Evolutionary conservation across 53 echinoderm and acorn worm genomes (phyloP).

Genomic region (Echinometra lucunter): DNA sequence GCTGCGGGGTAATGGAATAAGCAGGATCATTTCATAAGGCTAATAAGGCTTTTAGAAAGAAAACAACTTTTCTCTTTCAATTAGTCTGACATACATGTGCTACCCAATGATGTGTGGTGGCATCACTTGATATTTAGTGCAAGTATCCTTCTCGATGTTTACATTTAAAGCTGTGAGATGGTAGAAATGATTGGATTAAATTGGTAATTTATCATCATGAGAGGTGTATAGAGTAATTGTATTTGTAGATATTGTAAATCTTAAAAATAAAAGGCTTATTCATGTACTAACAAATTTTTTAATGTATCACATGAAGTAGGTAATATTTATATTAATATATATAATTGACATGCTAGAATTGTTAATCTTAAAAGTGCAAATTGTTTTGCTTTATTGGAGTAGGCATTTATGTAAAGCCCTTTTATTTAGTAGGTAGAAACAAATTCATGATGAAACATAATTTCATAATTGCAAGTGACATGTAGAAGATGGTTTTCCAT

Average conservation of each 20-base stretch:
- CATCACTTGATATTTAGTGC: not conserved
- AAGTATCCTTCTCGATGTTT: not conserved
- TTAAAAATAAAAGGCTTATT: too few relatives aligned
- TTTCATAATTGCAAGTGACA: too few relatives aligned
- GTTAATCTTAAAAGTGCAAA: too few relatives aligned
- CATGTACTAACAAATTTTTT: too few relatives aligned
- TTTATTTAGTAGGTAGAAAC: too few relatives aligned
- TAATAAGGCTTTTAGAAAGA: constrained; percentile 43
- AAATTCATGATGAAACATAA: too few relatives aligned
- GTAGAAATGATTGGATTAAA: not conserved
- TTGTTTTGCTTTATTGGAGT: too few relatives aligned
- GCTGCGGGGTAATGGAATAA: constrained; percentile 12
- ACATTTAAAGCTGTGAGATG: not conserved
- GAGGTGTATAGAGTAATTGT: not conserved
- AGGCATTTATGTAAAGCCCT: too few relatives aligned
- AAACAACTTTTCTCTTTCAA: constrained; percentile 40
- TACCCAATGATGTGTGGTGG: not conserved
- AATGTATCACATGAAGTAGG: too few relatives aligned
- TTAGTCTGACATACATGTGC: not conserved
- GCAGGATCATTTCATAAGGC: constrained; percentile 23
- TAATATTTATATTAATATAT: too few relatives aligned
- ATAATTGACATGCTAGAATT: too few relatives aligned
- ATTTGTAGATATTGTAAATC: not conserved
- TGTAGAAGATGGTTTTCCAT: too few relatives aligned
- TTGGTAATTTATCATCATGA: not conserved